Evolutionary conservation across 2,797 vertebrate species (phyloP).

Genomic region (Dicrostonyx torquatus): DNA sequence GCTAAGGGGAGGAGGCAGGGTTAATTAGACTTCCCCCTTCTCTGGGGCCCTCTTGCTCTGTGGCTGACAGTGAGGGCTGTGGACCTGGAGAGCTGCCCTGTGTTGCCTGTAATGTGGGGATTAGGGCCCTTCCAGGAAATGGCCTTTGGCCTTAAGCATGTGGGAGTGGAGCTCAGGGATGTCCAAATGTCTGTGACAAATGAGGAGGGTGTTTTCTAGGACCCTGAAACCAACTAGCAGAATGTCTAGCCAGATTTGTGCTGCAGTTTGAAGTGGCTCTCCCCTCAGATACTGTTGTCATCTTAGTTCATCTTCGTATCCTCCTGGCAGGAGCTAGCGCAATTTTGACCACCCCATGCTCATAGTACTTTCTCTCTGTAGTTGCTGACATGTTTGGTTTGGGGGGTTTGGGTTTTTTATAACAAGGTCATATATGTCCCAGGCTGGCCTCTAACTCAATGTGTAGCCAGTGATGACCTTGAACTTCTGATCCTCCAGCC

Average conservation of each 20-base stretch:
- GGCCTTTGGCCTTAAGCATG: background rate
- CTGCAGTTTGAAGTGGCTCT: slow-evolving; percentile 7
- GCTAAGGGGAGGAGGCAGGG: background rate
- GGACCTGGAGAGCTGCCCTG: background rate
- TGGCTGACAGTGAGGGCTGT: background rate
- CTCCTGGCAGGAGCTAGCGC: background rate
- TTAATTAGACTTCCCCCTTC: background rate
- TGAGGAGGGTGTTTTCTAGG: slow-evolving; percentile 28
- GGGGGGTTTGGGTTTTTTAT: background rate
- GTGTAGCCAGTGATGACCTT: background rate
- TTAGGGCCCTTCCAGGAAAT: background rate
- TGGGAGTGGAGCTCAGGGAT: background rate
- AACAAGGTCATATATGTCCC: background rate
- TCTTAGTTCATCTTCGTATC: slow-evolving; percentile 25
- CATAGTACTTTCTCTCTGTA: background rate
- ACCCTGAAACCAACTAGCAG: background rate
- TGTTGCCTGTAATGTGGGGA: background rate
- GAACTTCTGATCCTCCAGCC: background rate
- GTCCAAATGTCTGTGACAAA: background rate
- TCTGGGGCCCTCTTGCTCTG: background rate
- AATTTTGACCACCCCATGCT: background rate
- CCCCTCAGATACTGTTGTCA: slow-evolving; percentile 24
- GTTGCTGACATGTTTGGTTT: background rate
- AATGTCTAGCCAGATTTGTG: background rate
- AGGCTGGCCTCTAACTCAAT: background rate